phyloP scores from a whole-genome alignment of 2,888 invertebrate species.

The Philereme transversata region DNA sequence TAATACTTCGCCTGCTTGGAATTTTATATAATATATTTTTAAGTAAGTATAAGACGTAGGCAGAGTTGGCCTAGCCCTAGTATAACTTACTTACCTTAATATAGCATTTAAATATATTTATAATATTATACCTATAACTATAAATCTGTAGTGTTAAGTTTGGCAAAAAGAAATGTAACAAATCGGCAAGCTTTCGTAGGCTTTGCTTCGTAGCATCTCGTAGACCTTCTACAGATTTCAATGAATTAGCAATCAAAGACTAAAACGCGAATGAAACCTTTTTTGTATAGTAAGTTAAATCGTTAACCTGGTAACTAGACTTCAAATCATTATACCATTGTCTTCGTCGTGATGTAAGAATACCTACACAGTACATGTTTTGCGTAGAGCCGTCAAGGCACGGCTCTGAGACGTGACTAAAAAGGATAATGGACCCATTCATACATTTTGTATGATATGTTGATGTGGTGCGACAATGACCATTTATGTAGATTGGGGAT shows the following conservation, averaged over 20 bases:
- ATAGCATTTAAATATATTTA: too few relatives aligned
- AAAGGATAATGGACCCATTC: slow-evolving; percentile 33
- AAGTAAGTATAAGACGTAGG: too few relatives aligned
- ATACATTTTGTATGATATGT: slow-evolving; percentile 41
- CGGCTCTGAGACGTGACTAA: slow-evolving; percentile 38
- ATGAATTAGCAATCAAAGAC: slow-evolving; percentile 5
- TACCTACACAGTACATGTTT: slow-evolving; percentile 17
- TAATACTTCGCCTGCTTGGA: too few relatives aligned
- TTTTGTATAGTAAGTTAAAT: background rate
- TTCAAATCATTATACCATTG: slow-evolving; percentile 18
- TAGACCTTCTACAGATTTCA: slow-evolving; percentile 15
- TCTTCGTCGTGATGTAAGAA: slow-evolving; percentile 31
- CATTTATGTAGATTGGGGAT: slow-evolving; percentile 32
- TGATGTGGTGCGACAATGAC: slow-evolving; percentile 34
- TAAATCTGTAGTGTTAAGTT: background rate
- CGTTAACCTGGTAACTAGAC: slow-evolving; percentile 8
- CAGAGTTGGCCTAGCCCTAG: too few relatives aligned
- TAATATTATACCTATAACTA: too few relatives aligned
- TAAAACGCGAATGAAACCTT: background rate
- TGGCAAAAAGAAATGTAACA: background rate
- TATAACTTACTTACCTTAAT: too few relatives aligned
- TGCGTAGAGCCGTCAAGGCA: slow-evolving; percentile 32
- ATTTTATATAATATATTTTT: too few relatives aligned
- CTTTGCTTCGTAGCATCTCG: slow-evolving; percentile 26
- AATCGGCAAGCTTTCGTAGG: slow-evolving; percentile 16